phyloP scores from a whole-genome alignment of 2,113 vertebrate genomes.

The Pelusios castaneus region DNA sequence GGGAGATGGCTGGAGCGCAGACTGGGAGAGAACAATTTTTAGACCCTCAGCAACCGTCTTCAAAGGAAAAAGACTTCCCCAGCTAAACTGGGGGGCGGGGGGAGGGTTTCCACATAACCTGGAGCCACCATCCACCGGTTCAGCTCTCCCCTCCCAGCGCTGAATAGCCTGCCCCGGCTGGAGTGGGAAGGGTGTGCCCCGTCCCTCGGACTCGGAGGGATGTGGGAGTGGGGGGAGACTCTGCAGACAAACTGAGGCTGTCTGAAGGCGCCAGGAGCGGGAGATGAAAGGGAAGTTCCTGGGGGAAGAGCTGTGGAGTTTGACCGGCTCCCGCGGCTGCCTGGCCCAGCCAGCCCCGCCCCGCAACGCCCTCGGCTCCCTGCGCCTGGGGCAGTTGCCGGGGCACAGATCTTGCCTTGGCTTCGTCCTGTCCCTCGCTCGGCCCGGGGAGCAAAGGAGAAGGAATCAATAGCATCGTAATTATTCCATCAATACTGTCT shows the following conservation, averaged over 20 bases:
- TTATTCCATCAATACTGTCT: not conserved
- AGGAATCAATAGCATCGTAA: not conserved
- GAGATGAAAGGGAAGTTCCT: conserved; percentile 88
- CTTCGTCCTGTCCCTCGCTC: no score
- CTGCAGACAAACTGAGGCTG: conserved; percentile 83
- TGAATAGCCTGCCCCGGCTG: not conserved
- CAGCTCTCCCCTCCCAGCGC: not conserved
- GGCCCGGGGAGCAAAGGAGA: conserved; percentile 30
- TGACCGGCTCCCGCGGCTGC: conserved; percentile 83
- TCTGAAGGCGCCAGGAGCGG: conserved; percentile 88
- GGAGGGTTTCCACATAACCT: not conserved
- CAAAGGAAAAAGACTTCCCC: not conserved
- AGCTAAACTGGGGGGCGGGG: not conserved
- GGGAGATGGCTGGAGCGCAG: not conserved
- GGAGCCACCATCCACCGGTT: not conserved
- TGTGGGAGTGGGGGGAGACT: conserved; percentile 55
- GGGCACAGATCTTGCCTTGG: conserved; percentile 6
- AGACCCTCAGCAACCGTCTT: not conserved
- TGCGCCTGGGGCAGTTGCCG: conserved; percentile 21
- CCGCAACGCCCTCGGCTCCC: conserved; percentile 22
- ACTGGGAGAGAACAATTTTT: not conserved
- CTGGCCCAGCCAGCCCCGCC: conserved; percentile 74
- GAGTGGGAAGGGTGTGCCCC: not conserved
- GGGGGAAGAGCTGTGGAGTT: conserved; percentile 85
- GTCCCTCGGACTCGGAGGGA: conserved; percentile 36